Evolutionary conservation across 2,113 vertebrate species (phyloP), one percentile per base, ranked within the genome.

Genomic region (Nesogale talazaci): DNA sequence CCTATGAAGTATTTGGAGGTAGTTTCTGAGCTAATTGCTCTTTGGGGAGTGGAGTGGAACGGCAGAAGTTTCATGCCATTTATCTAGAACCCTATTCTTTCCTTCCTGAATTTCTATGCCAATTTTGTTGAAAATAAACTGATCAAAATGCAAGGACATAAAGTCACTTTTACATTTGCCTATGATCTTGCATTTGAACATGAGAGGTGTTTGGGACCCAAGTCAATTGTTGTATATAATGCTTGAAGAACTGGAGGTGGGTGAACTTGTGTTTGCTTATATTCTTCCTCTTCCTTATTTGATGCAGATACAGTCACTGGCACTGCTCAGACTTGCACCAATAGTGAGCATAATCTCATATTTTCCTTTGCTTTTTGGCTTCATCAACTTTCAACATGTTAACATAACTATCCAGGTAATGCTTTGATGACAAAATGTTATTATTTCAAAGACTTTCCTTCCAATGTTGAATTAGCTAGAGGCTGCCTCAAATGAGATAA

Each of bases 361-460:
- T 27, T 31, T 83, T 86, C 27, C 59, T 85, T 89, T 61, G 27
- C 61, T 79, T 88, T 91, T 27, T 82, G 88, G 86, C 42, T 92
- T 74, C 63, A 89, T 84, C 34, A 84, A 20, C 22, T 86, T 92
- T 36, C 19, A 89, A 78, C 22, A 76, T 75, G 31, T 40, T 96
- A 84, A 31, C 31, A 69, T 81, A 89, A 3, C 15, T 56, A 87
- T n/a, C 70, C 40, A 80, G 78, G 38, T 81, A 69, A 56, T 61
- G 83, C 5, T 12, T 4, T 25, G 22, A 90, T 84, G 67, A 65
- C 23, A 92, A 86, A 93, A 87, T 89, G 34, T 84, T 91, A 59
- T 56, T n/a, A 56, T 91, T 94, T 95, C 40, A 63, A 87, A 89
- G 42, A 11, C 15, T 92, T 88, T 65, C 2, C 34, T 92, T 89